Conservation (phyloP, 2,797 vertebrate genomes). For the Decapterus maruadsi region DNA sequence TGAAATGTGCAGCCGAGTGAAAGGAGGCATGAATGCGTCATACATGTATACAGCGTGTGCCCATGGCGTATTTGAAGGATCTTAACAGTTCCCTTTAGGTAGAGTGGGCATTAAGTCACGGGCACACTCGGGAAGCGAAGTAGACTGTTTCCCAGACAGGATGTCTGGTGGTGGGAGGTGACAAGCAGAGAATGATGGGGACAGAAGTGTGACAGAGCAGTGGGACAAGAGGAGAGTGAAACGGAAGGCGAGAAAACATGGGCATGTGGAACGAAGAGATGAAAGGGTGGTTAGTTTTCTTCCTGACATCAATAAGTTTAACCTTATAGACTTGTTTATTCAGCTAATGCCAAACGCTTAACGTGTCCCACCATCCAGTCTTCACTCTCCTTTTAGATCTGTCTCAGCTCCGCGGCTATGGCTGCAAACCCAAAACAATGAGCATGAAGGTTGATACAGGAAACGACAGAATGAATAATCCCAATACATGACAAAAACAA, state of each 20-base stretch:
- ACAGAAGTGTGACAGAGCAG: slow-evolving; percentile 73
- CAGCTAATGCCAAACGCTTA: background rate
- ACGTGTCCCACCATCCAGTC: background rate
- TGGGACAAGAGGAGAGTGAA: slow-evolving; percentile 68
- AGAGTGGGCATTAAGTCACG: slow-evolving; percentile 52
- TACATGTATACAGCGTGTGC: slow-evolving; percentile 41
- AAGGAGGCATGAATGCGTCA: slow-evolving; percentile 60
- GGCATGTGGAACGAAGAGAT: slow-evolving; percentile 49
- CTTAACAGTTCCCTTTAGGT: slow-evolving; percentile 57
- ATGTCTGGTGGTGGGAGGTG: slow-evolving; percentile 79
- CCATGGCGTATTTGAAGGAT: slow-evolving; percentile 55
- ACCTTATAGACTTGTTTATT: slow-evolving; percentile 7
- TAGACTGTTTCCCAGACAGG: slow-evolving; percentile 74
- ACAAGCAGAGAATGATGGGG: slow-evolving; percentile 73
- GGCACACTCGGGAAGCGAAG: slow-evolving; percentile 68
- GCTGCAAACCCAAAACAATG: slow-evolving; percentile 17
- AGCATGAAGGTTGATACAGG: background rate
- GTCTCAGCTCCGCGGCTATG: no score
- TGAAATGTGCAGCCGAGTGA: slow-evolving; percentile 65
- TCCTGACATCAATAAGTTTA: slow-evolving; percentile 8
- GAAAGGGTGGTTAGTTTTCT: slow-evolving; percentile 36
- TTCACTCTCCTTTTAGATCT: slow-evolving; percentile 2
- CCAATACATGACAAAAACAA: no score
- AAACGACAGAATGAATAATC: no score
- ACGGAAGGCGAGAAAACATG: slow-evolving; percentile 71